Percentiles rank a stretch among this genome's conserved stretches.
These are phyloP conservation scores for Ceyx margarethae DNA, from an alignment of 2,113 vertebrate genomes.

Conservation along the genomic window DNA sequence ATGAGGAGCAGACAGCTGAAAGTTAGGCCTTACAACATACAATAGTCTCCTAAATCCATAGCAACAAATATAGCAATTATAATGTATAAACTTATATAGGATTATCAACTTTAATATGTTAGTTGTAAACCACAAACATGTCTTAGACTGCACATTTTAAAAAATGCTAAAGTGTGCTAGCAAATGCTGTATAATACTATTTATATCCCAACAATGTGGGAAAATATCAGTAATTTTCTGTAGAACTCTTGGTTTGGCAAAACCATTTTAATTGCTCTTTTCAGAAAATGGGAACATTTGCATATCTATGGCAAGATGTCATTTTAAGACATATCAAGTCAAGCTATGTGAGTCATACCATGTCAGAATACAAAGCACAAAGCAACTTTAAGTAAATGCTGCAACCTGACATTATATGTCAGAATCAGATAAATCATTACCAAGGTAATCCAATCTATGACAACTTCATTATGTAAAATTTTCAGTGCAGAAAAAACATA, in stretches of 20 bases:
- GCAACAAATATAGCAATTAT: neutral
- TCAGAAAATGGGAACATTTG: slow-evolving; percentile 32
- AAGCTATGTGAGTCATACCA: neutral
- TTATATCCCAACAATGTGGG: neutral
- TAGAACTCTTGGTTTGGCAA: neutral
- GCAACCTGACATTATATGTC: slow-evolving; percentile 22
- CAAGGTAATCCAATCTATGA: slow-evolving; percentile 15
- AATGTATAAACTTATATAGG: neutral
- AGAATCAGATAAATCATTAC: slow-evolving; percentile 12
- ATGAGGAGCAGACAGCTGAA: neutral
- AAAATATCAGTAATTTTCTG: slow-evolving; percentile 27
- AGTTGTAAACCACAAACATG: neutral
- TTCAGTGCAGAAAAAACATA: neutral
- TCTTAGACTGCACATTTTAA: neutral
- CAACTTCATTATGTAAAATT: slow-evolving; percentile 34
- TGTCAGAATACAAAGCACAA: slow-evolving; percentile 36
- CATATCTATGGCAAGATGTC: slow-evolving; percentile 49
- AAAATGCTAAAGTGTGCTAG: neutral
- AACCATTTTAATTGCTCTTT: slow-evolving; percentile 29
- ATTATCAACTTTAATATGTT: neutral
- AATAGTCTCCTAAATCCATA: neutral
- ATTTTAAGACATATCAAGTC: neutral
- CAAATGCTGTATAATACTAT: neutral
- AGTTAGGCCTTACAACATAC: neutral
- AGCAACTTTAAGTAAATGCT: slow-evolving; percentile 28